These are phyloP conservation scores for Lasioglossum leucozonium DNA, from an alignment of 2,888 invertebrate species.

Conservation along the genomic window DNA sequence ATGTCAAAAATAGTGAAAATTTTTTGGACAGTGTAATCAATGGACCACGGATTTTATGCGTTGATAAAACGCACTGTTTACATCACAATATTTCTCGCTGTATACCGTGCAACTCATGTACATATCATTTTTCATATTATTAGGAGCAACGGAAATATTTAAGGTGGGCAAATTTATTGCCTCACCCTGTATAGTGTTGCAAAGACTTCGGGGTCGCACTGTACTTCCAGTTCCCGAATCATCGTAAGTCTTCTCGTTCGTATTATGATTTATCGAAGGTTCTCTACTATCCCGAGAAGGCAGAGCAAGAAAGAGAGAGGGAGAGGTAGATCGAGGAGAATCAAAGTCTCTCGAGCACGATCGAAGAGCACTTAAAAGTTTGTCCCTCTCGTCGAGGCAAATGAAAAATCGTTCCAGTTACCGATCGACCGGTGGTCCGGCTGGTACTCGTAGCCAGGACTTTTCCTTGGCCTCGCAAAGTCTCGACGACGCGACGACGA, in stretches of 20 bases:
- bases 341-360: constrained; percentile 9
- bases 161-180: too few relatives aligned
- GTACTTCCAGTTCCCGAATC: not conserved
- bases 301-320: not conserved
- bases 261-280: not conserved
- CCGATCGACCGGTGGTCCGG: not conserved
- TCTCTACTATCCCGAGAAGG: not conserved
- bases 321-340: not conserved
- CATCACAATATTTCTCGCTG: too few relatives aligned
- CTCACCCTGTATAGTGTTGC: not conserved
- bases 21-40: not conserved
- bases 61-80: not conserved
- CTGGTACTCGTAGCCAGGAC: not conserved
- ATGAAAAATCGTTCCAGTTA: constrained; percentile 24
- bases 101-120: too few relatives aligned
- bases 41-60: not conserved
- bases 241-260: not conserved
- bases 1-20: not conserved
- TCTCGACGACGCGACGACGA: not conserved
- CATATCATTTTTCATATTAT: too few relatives aligned
- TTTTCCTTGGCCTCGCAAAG: not conserved
- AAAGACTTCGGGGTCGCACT: too few relatives aligned
- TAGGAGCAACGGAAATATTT: too few relatives aligned
- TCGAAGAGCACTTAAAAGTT: constrained; percentile 33
- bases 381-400: constrained; percentile 4